These are phyloP conservation scores for Hormiphora californensis DNA, from an alignment of 37 sponge, comb jelly and placozoan genomes.

Conservation along the genomic window DNA sequence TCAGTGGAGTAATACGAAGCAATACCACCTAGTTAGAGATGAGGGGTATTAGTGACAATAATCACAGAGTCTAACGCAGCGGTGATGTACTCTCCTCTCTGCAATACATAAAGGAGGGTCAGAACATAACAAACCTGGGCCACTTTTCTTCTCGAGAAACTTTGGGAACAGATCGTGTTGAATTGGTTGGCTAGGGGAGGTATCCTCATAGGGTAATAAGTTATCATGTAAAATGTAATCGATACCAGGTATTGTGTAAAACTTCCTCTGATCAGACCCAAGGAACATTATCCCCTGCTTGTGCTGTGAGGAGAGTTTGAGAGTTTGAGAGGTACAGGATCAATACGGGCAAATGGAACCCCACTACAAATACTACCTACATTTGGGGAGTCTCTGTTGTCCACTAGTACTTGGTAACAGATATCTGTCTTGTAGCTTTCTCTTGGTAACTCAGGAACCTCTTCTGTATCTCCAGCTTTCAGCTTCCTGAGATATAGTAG, in stretches of 20 bases:
- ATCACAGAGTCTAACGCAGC: too few relatives aligned
- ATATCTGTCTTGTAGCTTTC: conserved; percentile 56
- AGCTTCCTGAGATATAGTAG: conserved; percentile 31
- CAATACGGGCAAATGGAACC: too few relatives aligned
- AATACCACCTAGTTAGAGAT: not conserved
- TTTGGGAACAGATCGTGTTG: conserved; percentile 79
- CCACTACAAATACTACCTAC: too few relatives aligned
- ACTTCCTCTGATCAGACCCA: conserved; percentile 15
- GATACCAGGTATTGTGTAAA: conserved; percentile 63
- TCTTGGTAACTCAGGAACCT: not conserved
- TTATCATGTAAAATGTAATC: conserved; percentile 96
- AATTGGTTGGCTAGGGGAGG: conserved; percentile 61
- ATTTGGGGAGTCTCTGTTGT: conserved; percentile 81
- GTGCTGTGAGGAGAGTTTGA: too few relatives aligned
- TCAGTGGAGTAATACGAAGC: conserved; percentile 21
- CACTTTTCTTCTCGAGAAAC: conserved; percentile 62
- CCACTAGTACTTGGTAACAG: conserved; percentile 84
- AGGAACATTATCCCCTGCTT: conserved; percentile 25
- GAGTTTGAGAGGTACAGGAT: too few relatives aligned
- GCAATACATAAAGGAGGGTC: too few relatives aligned
- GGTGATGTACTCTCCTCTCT: too few relatives aligned
- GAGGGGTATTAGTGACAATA: not conserved
- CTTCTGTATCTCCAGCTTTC: conserved; percentile 35
- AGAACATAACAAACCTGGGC: conserved; percentile 12
- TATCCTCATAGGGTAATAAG: conserved; percentile 76